Evolutionary conservation across 92 coral and sea anemone genomes (phyloP).

Genomic region (Muricea muricata): DNA sequence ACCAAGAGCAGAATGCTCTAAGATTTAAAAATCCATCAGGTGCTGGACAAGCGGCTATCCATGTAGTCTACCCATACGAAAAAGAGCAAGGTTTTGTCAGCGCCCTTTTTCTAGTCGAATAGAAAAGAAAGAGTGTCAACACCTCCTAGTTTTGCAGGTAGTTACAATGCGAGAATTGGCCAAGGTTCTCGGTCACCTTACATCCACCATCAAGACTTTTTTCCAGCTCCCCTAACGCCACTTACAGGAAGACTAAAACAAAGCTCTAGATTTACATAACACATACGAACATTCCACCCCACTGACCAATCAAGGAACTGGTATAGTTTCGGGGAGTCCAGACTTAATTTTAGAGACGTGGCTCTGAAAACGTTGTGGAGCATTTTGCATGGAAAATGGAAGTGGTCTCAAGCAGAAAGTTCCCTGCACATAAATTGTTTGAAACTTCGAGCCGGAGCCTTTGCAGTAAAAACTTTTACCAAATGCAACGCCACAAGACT

Average conservation of each 20-base stretch:
- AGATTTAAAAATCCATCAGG: too few species aligned
- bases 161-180: conserved; percentile 49
- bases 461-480: conserved; percentile 52
- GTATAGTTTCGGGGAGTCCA: conserved; percentile 5
- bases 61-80: too few species aligned
- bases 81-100: too few species aligned
- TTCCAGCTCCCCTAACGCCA: conserved; percentile 63
- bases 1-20: too few species aligned
- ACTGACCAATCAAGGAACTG: conserved; percentile 39
- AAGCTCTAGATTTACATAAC: conserved; percentile 32
- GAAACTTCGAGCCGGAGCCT: conserved; percentile 62
- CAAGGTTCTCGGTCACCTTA: conserved; percentile 56
- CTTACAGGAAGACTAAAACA: conserved; percentile 67
- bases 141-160: conserved; percentile 21
- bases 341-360: conserved; percentile 71
- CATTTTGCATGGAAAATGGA: conserved; percentile 62
- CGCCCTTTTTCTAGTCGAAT: too few species aligned
- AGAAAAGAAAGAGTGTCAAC: conserved; percentile 56
- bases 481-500: conserved; percentile 31
- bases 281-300: conserved; percentile 44
- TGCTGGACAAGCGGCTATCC: too few species aligned
- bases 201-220: too few species aligned
- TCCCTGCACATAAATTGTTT: conserved; percentile 58
- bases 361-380: conserved; percentile 70
- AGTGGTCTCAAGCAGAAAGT: conserved; percentile 52